Evolutionary conservation across 2,113 vertebrate species (phyloP).

Genomic region (Sebastes fasciatus): DNA sequence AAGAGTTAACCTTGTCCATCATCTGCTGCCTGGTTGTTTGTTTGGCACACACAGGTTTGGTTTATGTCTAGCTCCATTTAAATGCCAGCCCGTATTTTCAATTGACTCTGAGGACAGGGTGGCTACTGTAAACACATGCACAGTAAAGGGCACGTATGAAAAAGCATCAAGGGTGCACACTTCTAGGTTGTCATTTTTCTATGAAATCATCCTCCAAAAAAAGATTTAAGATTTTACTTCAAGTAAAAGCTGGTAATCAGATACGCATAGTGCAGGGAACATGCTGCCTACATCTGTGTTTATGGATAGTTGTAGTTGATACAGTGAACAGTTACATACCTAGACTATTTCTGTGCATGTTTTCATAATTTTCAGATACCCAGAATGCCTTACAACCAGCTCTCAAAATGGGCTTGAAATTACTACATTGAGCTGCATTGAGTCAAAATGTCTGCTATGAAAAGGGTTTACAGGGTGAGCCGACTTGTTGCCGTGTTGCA

Average conservation of each 20-base stretch:
- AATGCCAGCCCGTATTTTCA: slow-evolving; percentile 73
- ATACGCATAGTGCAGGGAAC: neutral
- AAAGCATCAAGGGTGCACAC: slow-evolving; percentile 7
- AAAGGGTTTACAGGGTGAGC: too few species aligned
- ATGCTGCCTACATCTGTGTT: neutral
- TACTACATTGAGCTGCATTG: too few species aligned
- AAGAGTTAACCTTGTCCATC: slow-evolving; percentile 30
- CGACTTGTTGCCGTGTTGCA: too few species aligned
- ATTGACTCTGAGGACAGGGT: slow-evolving; percentile 4
- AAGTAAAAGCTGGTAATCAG: neutral
- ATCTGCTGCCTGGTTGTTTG: slow-evolving; percentile 54
- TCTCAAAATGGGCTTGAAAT: neutral
- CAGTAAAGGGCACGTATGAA: slow-evolving; percentile 12
- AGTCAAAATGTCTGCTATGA: too few species aligned
- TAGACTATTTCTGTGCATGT: too few species aligned
- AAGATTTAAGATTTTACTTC: neutral
- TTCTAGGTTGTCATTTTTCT: neutral
- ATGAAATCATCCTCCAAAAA: neutral
- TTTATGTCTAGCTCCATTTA: slow-evolving; percentile 50
- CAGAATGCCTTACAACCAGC: neutral
- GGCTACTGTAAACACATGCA: slow-evolving; percentile 60
- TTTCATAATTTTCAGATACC: neutral
- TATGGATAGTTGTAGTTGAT: neutral
- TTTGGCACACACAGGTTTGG: slow-evolving; percentile 62
- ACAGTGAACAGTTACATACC: neutral